Evolutionary conservation across 2,113 vertebrate genomes (phyloP), one percentile per base, ranked within the genome.

Genomic region (Talpa occidentalis): DNA sequence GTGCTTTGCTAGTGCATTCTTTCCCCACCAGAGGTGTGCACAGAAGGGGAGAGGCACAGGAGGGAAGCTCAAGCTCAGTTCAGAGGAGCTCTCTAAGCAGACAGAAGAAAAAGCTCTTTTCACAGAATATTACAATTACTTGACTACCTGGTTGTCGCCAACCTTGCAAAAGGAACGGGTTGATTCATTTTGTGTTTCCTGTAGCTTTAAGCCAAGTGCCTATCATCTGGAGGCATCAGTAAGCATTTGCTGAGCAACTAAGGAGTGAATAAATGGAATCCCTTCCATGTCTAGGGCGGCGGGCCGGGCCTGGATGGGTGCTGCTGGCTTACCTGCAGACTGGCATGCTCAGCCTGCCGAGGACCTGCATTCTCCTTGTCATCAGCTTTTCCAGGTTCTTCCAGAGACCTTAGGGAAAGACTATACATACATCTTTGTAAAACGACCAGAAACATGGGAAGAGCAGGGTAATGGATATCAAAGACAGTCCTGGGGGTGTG

Each of bases 321-420:
- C 22, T 3, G 8, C 17, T 17, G 40, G 47, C 93, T 95, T 42
- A 96, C 96, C 95, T 93, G 93, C 5, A 14, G 49, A 59, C 28
- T 7, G 22, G 11, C 1, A 0, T 2, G 14, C 21, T 80, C 26
- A 12, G 70, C 73, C 40, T 60, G 77, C 35, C 2, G 4, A 15
- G 54, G 21, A 6, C 30, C 52, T 88, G 0, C 32, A 0, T 78
- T 82, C 88, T 89, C 88, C 47, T 83, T 74, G 32, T 72, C 91
- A 5, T 32, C 26, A 9, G 54, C 22, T 26, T 5, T 90, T 40
- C n/a, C 2, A 30, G 94, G 69, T 54, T 95, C 97, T 93, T 97
- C 96, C 78, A 10, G 0, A 1, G 10, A 84, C 96, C 98, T 98
- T 67, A 69, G 93, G 44, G 91, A 96, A 73, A 98, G 22, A 91